Conservation (phyloP, 2,797 vertebrate species). For the Onychomys torridus region DNA sequence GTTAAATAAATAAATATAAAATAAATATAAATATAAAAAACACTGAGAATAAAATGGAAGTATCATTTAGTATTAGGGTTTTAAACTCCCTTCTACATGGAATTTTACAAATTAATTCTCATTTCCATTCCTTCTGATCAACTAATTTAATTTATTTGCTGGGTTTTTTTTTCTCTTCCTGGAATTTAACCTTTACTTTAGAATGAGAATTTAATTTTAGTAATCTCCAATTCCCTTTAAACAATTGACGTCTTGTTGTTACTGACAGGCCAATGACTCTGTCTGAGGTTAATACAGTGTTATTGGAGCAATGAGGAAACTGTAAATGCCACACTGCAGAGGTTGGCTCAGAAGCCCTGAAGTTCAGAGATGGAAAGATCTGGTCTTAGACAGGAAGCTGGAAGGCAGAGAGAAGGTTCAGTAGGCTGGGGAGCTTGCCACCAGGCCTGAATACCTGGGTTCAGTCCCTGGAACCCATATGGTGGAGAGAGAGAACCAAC, state of each 20-base stretch:
- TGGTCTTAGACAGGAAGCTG: not conserved
- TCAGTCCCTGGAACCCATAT: not conserved
- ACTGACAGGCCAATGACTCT: not conserved
- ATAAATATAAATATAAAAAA: not conserved
- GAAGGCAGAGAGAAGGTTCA: not conserved
- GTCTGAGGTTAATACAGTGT: not conserved
- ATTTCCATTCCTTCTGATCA: conserved; percentile 36
- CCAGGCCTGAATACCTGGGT: not conserved
- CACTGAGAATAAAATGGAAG: not conserved
- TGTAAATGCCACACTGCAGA: not conserved
- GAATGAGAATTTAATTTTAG: conserved; percentile 1
- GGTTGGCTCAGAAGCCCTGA: not conserved
- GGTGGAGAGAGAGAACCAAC: not conserved
- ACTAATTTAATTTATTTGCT: not conserved
- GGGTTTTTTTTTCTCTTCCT: not conserved
- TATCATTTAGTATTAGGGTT: not conserved
- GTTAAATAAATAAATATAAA: not conserved
- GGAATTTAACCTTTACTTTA: not conserved
- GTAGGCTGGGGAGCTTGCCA: not conserved
- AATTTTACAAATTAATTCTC: not conserved
- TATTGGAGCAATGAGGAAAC: not conserved
- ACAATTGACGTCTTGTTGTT: conserved; percentile 15
- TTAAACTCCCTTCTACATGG: not conserved
- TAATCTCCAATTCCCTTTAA: not conserved
- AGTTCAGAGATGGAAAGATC: not conserved